These are phyloP conservation scores for Catagonus wagneri DNA, from an alignment of 2,113 vertebrate species.

Conservation along the genomic window DNA sequence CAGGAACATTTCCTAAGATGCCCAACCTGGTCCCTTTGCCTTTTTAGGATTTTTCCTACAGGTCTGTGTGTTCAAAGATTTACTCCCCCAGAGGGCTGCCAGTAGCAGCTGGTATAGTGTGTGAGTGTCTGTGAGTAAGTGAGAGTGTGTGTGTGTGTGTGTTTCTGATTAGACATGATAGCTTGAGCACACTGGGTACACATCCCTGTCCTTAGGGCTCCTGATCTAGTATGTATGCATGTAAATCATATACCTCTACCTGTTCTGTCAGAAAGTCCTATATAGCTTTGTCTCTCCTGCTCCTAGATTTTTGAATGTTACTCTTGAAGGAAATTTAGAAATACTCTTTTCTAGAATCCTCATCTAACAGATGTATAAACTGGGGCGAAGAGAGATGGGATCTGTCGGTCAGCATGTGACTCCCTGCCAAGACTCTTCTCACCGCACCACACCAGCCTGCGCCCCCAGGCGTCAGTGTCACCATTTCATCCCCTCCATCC, in stretches of 20 bases:
- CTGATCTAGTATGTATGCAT: not conserved
- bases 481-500: not conserved
- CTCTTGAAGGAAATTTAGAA: not conserved
- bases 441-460: rapidly evolving
- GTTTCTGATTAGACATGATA: not conserved
- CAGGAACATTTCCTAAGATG: not conserved
- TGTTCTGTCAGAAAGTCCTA: not conserved
- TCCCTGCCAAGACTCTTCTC: not conserved
- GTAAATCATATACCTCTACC: not conserved
- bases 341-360: not conserved
- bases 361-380: not conserved
- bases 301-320: not conserved
- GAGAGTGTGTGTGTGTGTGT: too few species aligned
- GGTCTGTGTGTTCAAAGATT: not conserved
- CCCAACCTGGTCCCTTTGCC: not conserved
- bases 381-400: not conserved
- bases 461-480: not conserved
- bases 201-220: not conserved
- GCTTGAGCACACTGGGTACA: not conserved
- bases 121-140: too few species aligned
- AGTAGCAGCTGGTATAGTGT: not conserved
- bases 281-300: not conserved
- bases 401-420: not conserved
- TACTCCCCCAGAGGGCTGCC: not conserved
- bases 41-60: not conserved